Conservation (phyloP, 2,888 invertebrate species). For the Cataglyphis altisquamis region DNA sequence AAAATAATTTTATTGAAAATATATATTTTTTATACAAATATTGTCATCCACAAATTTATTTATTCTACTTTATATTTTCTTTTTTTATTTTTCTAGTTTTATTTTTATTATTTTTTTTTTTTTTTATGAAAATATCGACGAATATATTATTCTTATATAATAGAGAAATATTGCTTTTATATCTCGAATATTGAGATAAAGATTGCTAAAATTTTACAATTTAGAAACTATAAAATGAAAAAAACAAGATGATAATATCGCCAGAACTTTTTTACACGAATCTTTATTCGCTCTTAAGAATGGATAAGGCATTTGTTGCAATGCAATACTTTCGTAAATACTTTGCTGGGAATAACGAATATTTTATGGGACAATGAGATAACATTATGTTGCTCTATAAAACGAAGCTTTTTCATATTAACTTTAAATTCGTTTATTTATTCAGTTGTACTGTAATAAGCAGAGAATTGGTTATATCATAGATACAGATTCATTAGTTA, state of each 20-base stretch:
- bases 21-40: not conserved
- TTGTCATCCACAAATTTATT: not conserved
- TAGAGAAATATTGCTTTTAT: not conserved
- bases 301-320: not conserved
- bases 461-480: not conserved
- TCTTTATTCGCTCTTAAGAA: not conserved
- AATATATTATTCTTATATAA: not conserved
- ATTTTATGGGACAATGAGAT: not conserved
- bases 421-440: slow-evolving; percentile 1
- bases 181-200: not conserved
- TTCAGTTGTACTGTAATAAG: not conserved
- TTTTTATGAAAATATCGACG: not conserved
- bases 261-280: not conserved
- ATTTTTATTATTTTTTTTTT: not conserved
- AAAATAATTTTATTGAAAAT: not conserved
- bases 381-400: slow-evolving; percentile 15
- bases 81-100: not conserved
- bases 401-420: slow-evolving; percentile 2
- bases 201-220: not conserved
- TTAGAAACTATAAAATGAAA: not conserved
- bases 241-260: not conserved
- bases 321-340: slow-evolving; percentile 25
- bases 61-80: not conserved
- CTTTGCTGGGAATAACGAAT: not conserved
- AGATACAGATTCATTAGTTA: not conserved